Evolutionary conservation across 1,140 invertebrate species (phyloP).

Genomic region (Drosophila guanche): DNA sequence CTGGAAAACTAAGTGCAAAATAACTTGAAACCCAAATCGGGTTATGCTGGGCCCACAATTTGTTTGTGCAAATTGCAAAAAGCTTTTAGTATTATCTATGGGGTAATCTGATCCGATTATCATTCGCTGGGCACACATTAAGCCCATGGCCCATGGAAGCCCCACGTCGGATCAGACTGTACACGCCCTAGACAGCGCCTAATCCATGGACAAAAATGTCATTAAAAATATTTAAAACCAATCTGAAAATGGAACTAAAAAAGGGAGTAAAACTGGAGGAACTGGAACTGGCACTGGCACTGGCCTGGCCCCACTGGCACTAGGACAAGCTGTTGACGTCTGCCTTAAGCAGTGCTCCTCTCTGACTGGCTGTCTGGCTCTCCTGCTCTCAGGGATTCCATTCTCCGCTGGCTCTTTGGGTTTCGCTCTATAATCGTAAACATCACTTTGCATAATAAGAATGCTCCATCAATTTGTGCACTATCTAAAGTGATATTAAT

Average conservation of each 20-base stretch:
- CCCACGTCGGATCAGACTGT: slow-evolving; percentile 24
- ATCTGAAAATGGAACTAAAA: slow-evolving; percentile 18
- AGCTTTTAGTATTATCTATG: slow-evolving; percentile 75
- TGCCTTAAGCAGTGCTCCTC: too few species aligned
- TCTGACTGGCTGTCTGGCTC: too few species aligned
- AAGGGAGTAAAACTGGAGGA: slow-evolving; percentile 1
- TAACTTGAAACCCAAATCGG: slow-evolving; percentile 45
- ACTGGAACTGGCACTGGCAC: too few species aligned
- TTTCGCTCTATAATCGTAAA: slow-evolving; percentile 68
- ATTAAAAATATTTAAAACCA: slow-evolving; percentile 77
- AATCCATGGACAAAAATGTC: slow-evolving; percentile 64
- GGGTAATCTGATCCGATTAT: slow-evolving; percentile 80
- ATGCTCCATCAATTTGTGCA: slow-evolving; percentile 80
- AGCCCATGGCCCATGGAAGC: slow-evolving; percentile 17
- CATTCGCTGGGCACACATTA: slow-evolving; percentile 66
- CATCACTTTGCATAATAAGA: slow-evolving; percentile 83
- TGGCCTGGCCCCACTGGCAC: too few species aligned
- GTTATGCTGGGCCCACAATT: slow-evolving; percentile 53
- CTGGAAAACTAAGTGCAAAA: slow-evolving; percentile 59
- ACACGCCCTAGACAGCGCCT: slow-evolving; percentile 33
- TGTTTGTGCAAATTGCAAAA: slow-evolving; percentile 79
- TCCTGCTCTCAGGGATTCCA: too few species aligned
- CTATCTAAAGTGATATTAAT: slow-evolving; percentile 83
- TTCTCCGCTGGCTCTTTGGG: not conserved
- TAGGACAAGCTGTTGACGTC: too few species aligned